Percentiles rank a stretch among this genome's conserved stretches.
Conservation (phyloP, 2,888 invertebrate genomes). For the Dromius quadrimaculatus region DNA sequence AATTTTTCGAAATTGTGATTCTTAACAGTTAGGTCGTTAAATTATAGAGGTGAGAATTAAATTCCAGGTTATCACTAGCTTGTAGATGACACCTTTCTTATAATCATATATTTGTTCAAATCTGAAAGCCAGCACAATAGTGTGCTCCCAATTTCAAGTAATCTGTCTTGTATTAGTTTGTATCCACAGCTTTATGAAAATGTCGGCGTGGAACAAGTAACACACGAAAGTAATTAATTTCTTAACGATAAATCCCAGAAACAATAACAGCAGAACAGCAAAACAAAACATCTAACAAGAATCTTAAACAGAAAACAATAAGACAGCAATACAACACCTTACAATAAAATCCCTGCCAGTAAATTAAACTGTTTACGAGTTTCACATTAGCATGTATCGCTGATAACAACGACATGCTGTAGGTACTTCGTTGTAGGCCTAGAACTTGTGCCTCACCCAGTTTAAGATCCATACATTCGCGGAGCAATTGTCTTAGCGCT, state of each 20-base stretch:
- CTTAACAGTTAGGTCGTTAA: too few species aligned
- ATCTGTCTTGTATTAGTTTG: too few species aligned
- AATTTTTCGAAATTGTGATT: too few species aligned
- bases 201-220: too few species aligned
- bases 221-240: conserved; percentile 30
- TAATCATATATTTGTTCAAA: too few species aligned
- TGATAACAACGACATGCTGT: conserved; percentile 42
- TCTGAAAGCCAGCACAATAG: too few species aligned
- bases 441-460: conserved; percentile 6
- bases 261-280: conserved; percentile 30
- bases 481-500: neutral
- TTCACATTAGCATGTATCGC: conserved; percentile 42
- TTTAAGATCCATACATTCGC: neutral
- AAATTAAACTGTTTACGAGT: conserved; percentile 50
- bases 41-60: too few species aligned
- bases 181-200: too few species aligned
- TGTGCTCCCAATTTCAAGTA: too few species aligned
- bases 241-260: conserved; percentile 35
- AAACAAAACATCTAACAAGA: conserved; percentile 33
- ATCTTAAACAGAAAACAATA: conserved; percentile 35
- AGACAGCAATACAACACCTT: conserved; percentile 34
- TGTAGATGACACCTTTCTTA: too few species aligned
- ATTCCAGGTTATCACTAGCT: too few species aligned
- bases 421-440: conserved; percentile 27
- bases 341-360: conserved; percentile 37